A percentile compares a stretch with the other conserved stretches of the same genome.
These are phyloP conservation scores for Papilio gigon DNA, from an alignment of 2,888 invertebrate genomes.

Conservation along the genomic window DNA sequence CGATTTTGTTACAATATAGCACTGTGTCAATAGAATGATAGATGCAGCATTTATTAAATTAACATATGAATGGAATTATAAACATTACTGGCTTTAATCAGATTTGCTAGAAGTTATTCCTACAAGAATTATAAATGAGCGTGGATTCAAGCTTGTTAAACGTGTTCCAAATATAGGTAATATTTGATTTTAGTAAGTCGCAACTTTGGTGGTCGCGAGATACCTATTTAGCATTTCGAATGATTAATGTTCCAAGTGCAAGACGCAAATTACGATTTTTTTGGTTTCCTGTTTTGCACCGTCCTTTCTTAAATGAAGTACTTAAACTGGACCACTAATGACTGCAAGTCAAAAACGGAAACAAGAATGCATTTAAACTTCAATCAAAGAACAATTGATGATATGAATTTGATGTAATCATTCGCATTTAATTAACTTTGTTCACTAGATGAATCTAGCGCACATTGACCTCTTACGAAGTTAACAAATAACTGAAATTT, in stretches of 20 bases:
- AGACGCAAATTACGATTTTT: background rate
- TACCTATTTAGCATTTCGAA: background rate
- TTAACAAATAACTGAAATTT: no score
- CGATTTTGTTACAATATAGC: background rate
- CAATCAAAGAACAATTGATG: background rate
- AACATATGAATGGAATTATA: background rate
- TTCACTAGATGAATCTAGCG: no score
- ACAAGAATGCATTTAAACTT: constrained; percentile 21
- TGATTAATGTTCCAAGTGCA: constrained; percentile 7
- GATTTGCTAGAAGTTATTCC: background rate
- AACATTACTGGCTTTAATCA: background rate
- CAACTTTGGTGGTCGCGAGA: constrained; percentile 12
- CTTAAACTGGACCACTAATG: constrained; percentile 5
- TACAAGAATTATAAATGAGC: background rate
- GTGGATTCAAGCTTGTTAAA: background rate
- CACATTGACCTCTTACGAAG: no score
- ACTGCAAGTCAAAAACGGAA: background rate
- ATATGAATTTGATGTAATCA: background rate
- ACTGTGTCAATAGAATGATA: background rate
- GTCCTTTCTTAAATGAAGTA: constrained; percentile 6
- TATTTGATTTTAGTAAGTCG: background rate
- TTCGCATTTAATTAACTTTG: background rate
- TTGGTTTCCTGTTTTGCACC: background rate
- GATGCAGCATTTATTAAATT: background rate
- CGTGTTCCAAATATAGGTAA: background rate